Base-by-base conservation (phyloP, 1,140 invertebrate genomes). In the Polyergus mexicanus region DNA sequence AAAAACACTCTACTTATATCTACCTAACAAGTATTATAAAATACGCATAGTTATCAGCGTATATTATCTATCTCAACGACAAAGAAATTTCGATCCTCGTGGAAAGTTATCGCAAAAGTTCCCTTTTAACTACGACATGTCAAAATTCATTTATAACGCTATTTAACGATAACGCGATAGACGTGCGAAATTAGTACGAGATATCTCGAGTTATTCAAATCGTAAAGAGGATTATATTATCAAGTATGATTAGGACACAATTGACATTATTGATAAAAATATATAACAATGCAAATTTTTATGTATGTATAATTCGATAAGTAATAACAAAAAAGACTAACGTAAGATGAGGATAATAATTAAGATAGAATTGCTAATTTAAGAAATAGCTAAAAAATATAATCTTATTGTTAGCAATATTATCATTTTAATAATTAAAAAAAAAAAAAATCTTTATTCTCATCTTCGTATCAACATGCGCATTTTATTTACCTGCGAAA, bases 401-500 rank as follows among this genome's bases (percentile, higher is more conserved):
- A 60, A 22, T 11, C 13, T 13, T 28, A 28, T 28, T 28, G 25
- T 28, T 3, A 60, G 25, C 10, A 25, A 16, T 62, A 62, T 62
- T 16, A 32, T 32, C 28, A 62, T 62, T 28, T 62, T 16, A 32
- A 16, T 28, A 7, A 62, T n/a, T n/a, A 32, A 62, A 62, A 16
- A 62, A 32, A 11, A 35, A 54, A 2, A 32, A 32, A 32, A 28
- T 72, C 2, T 28, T 19, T 1, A 4, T 47, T 32, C 51, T 71
- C 25, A 35, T 16, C 25, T 28, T 63, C 25, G 6, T 35, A 13
- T 28, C 19, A 51, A 51, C 16, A 4, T 51, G 16, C 47, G 56
- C 10, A 28, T 76, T 62, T 16, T 32, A 28, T 62, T 76, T 47
- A 32, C 22, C n/a, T 41, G 74, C 16, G 13, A 72, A 72, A n/a